Base-by-base conservation (phyloP, 1,140 invertebrate species). In the Parapsyche elsis region DNA sequence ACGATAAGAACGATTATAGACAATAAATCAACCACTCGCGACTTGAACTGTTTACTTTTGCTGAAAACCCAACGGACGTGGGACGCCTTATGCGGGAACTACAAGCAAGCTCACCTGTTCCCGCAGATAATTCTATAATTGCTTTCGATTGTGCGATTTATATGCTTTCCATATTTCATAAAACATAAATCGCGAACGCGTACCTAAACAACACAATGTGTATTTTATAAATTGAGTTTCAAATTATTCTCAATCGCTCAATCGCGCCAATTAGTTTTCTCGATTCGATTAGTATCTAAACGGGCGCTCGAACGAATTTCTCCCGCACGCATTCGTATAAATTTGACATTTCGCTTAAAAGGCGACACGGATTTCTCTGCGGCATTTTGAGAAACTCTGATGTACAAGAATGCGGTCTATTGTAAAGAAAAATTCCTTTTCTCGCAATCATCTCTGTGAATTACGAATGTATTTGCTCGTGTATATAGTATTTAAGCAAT, bases 41-140 rank as follows among this genome's bases (percentile, higher is more conserved):
- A 23, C 64, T 26, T 67, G 21, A 19, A 67, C 64, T 67, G 64
- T 67, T 67, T 67, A 46, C 71, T 46, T 73, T 46, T 49, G 45
- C 71, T 73, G 71, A 73, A 73, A 73, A 73, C 24, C 12, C 12
- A 19, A 5, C 16, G 49, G 24, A 67, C 71, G 71, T 73, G 71
- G 45, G 71, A 73, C 45, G 71, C 71, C 45, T 46, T 49, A 46
- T 73, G 71, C 71, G 71, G 38, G 71, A 73, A 73, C 19, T 73
- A 73, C 71, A 73, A 73, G 44, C 71, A 73, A 73, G 71, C 45
- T 73, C 45, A 73, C 71, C 71, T 73, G 45, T 67, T 23, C 64
- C 16, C 9, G 14, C 53, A 73, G 71, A 73, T 73, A 73, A 73
- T 73, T 73, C 45, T 46, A 73, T 73, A 73, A 73, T 73, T 73